Evolutionary conservation across 2,797 vertebrate genomes (phyloP).

Genomic region (Rhynchonycteris naso): DNA sequence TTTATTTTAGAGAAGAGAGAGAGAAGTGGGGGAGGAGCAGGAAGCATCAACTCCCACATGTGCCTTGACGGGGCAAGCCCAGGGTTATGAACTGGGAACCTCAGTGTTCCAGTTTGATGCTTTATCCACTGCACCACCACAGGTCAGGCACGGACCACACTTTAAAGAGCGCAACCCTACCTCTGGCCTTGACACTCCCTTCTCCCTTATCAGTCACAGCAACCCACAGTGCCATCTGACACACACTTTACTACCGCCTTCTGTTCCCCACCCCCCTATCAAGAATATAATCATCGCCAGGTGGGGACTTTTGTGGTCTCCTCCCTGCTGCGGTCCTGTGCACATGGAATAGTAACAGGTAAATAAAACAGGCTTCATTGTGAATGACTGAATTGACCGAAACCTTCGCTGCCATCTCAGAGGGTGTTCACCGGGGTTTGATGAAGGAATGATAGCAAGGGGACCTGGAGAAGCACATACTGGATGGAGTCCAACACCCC

Average conservation of each 20-base stretch:
- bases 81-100: too few relatives aligned
- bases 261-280: not conserved
- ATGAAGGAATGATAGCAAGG: not conserved
- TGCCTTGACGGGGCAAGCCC: too few relatives aligned
- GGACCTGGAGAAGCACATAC: rapidly evolving
- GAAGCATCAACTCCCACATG: too few relatives aligned
- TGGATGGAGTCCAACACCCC: too few relatives aligned
- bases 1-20: too few relatives aligned
- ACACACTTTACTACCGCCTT: not conserved
- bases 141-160: not conserved
- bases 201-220: not conserved
- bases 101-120: too few relatives aligned
- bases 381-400: rapidly evolving
- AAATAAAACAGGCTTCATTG: not conserved
- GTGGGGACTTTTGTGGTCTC: too few relatives aligned
- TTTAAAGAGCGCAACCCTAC: not conserved
- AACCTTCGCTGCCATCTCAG: not conserved
- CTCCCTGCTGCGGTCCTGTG: not conserved
- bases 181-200: not conserved
- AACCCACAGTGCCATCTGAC: not conserved
- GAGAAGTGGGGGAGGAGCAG: too few relatives aligned
- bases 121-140: too few relatives aligned
- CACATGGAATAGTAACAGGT: rapidly evolving
- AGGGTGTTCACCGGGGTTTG: not conserved
- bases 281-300: not conserved